Evolutionary conservation across 2,113 vertebrate genomes (phyloP).

Genomic region (Suricata suricatta): DNA sequence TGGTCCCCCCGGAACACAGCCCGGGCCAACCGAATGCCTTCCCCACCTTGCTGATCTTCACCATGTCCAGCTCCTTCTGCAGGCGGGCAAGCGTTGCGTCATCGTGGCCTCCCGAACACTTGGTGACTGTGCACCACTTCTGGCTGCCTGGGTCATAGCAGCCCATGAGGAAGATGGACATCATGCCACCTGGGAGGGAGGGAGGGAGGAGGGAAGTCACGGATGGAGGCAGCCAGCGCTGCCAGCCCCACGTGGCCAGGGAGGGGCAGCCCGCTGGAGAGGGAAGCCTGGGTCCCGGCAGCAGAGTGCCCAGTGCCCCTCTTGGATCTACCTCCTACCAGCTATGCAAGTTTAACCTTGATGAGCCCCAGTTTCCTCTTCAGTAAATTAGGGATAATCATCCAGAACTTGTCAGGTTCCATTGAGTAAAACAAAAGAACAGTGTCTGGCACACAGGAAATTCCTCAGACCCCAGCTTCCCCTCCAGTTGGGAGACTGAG

Average conservation of each 20-base stretch:
- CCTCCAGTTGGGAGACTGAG: neutral
- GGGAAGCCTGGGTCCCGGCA: neutral
- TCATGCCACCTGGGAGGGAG: constrained; percentile 92
- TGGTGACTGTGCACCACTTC: constrained; percentile 99
- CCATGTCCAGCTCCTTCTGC: constrained; percentile 96
- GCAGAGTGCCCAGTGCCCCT: neutral
- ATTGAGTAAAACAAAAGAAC: neutral
- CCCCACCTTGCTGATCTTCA: constrained; percentile 98
- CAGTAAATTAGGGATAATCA: neutral
- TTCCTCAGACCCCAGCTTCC: neutral
- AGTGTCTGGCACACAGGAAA: neutral
- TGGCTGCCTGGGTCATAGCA: constrained; percentile 94
- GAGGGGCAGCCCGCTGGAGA: neutral
- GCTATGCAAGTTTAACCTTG: neutral
- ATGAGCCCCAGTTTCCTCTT: neutral
- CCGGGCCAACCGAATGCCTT: neutral
- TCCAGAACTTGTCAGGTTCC: neutral
- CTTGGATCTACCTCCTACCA: neutral
- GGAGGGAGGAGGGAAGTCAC: neutral
- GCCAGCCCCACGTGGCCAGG: neutral
- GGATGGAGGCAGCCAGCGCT: neutral
- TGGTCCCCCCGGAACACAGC: neutral
- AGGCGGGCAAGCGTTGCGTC: constrained; percentile 94
- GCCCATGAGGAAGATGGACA: constrained; percentile 99
- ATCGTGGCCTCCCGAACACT: constrained; percentile 96